Evolutionary conservation across 92 coral and sea anemone species (phyloP).

Genomic region (Isaurus tuberculatus): DNA sequence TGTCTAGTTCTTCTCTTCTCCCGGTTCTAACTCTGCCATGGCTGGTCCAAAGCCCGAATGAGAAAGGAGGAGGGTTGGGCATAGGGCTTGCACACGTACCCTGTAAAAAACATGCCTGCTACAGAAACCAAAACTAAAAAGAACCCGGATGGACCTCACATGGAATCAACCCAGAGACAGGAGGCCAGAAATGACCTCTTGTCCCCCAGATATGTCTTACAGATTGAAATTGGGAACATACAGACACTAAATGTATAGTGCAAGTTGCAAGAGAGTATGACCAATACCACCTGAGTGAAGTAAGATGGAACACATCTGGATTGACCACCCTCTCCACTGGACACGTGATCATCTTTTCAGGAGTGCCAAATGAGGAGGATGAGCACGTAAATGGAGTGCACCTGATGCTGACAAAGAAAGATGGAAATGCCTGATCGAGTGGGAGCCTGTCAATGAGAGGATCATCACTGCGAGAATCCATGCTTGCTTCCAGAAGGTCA

Average conservation of each 20-base stretch:
- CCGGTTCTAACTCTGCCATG: no score
- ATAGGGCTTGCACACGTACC: neutral
- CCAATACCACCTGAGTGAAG: neutral
- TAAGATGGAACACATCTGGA: neutral
- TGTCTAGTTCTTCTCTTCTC: no score
- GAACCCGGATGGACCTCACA: neutral
- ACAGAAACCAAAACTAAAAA: neutral
- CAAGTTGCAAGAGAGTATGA: constrained; percentile 1
- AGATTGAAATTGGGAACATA: neutral
- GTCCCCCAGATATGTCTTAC: neutral
- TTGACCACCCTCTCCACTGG: constrained; percentile 7
- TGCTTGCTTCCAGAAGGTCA: constrained; percentile 3
- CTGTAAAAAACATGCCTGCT: neutral
- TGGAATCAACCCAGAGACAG: neutral
- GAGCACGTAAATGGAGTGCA: neutral
- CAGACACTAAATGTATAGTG: neutral
- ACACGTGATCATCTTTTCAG: neutral
- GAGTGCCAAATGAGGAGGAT: neutral
- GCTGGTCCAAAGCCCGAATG: neutral
- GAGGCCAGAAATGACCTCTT: neutral
- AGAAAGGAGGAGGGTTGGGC: constrained; percentile 6
- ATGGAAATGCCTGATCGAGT: constrained; percentile 1
- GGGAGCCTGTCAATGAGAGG: neutral
- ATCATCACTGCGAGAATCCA: constrained; percentile 1
- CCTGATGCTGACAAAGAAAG: neutral